phyloP scores from a whole-genome alignment of 2,113 vertebrate genomes.

The Cinclus mexicanus region DNA sequence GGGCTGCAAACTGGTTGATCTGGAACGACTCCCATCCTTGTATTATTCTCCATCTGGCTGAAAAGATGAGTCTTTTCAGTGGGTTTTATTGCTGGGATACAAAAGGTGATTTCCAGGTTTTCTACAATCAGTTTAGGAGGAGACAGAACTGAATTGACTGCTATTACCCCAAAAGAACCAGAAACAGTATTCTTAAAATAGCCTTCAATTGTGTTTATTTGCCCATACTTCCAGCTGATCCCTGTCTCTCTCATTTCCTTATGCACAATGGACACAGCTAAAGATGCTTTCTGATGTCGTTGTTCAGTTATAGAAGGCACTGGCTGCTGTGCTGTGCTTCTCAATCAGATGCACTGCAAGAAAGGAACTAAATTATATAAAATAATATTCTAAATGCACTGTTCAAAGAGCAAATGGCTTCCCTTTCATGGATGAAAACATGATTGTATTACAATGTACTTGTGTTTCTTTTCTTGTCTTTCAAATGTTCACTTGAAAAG shows the following conservation, averaged over 20 bases:
- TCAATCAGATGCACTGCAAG: background rate
- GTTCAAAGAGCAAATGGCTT: background rate
- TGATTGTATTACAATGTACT: background rate
- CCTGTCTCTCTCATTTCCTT: background rate
- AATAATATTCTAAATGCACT: background rate
- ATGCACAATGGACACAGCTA: background rate
- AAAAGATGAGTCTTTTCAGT: background rate
- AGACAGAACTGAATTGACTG: background rate
- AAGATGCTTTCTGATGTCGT: background rate
- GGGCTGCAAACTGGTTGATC: background rate
- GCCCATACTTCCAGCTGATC: background rate
- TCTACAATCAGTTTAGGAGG: background rate
- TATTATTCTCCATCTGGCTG: background rate
- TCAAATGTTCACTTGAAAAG: background rate
- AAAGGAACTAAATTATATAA: background rate
- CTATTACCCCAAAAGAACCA: background rate
- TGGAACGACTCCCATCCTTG: background rate
- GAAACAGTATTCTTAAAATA: background rate
- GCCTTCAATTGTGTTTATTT: background rate
- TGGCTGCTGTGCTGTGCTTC: background rate
- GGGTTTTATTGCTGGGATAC: background rate
- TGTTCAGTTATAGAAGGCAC: background rate
- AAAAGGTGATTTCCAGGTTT: background rate
- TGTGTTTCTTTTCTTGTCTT: background rate
- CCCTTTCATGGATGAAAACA: background rate